These are phyloP conservation scores for Ctenopoma kingsleyae DNA, from an alignment of 2,797 vertebrate species.

Conservation along the genomic window DNA sequence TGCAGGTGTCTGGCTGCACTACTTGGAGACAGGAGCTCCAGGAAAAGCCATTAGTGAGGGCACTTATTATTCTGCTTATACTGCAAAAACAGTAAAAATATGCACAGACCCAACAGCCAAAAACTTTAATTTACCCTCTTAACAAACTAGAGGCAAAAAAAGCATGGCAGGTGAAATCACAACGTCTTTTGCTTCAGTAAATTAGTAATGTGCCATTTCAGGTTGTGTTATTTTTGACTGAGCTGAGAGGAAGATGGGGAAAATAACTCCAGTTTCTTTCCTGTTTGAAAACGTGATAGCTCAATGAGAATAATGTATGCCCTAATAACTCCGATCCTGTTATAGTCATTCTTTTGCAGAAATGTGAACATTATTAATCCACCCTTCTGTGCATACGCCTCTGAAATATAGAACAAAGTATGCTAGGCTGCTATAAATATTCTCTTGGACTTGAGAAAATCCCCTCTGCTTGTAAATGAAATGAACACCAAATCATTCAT, in stretches of 20 bases:
- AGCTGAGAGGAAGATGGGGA: constrained; percentile 4
- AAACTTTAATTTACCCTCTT: constrained; percentile 26
- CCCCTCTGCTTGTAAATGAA: not conserved
- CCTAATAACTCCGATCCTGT: constrained; percentile 21
- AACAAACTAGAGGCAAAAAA: constrained; percentile 27
- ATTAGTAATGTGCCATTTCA: constrained; percentile 57
- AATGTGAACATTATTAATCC: constrained; percentile 12
- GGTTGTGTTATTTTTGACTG: constrained; percentile 29
- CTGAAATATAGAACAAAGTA: constrained; percentile 10
- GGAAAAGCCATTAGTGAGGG: constrained; percentile 49
- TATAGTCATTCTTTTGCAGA: constrained; percentile 5
- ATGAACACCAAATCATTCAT: not conserved
- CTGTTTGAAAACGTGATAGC: not conserved
- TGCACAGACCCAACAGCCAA: constrained; percentile 29
- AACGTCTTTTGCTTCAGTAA: constrained; percentile 41
- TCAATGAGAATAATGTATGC: constrained; percentile 12
- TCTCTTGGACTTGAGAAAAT: not conserved
- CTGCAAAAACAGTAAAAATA: constrained; percentile 27
- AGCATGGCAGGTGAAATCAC: constrained; percentile 32
- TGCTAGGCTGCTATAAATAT: not conserved
- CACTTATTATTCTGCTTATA: constrained; percentile 39
- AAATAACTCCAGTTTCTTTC: not conserved
- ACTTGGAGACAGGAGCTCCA: constrained; percentile 20
- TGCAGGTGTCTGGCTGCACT: constrained; percentile 17
- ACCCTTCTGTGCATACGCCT: not conserved